Percentiles rank a stretch among this genome's conserved stretches.
Conservation (phyloP, 2,113 vertebrate genomes). For the Rattus rattus region DNA sequence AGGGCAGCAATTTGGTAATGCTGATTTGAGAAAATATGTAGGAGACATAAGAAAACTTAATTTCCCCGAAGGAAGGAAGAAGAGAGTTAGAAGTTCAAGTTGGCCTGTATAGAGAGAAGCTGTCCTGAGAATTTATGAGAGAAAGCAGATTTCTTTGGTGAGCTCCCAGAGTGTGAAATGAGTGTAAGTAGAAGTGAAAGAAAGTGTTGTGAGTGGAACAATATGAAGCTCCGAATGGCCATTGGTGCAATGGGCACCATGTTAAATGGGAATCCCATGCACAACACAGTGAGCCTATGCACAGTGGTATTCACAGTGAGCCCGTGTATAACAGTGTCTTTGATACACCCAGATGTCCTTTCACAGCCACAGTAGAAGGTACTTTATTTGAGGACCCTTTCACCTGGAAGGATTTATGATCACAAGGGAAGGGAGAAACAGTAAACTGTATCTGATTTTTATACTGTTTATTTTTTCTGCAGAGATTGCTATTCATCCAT, state of each 20-base stretch:
- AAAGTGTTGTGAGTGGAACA: background rate
- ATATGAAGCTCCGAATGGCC: background rate
- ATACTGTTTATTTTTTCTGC: constrained; percentile 42
- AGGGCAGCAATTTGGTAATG: background rate
- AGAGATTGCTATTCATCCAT: constrained; percentile 64
- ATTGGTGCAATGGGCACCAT: background rate
- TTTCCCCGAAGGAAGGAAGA: background rate
- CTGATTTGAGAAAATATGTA: background rate
- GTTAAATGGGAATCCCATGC: background rate
- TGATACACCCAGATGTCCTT: background rate
- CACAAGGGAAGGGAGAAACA: constrained; percentile 35
- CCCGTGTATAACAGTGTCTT: background rate
- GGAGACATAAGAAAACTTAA: background rate
- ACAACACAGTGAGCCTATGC: too few relatives aligned
- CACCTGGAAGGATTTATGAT: background rate
- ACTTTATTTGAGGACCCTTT: constrained; percentile 51
- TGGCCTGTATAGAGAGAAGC: background rate
- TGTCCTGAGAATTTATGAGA: background rate
- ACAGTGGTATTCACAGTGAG: background rate
- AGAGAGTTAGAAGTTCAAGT: background rate
- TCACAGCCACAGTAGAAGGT: background rate
- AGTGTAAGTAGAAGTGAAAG: background rate
- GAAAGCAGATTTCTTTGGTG: background rate
- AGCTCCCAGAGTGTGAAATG: background rate
- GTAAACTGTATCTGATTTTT: constrained; percentile 33